Conservation (phyloP, 2,888 invertebrate species). For the Catocala fraxini region DNA sequence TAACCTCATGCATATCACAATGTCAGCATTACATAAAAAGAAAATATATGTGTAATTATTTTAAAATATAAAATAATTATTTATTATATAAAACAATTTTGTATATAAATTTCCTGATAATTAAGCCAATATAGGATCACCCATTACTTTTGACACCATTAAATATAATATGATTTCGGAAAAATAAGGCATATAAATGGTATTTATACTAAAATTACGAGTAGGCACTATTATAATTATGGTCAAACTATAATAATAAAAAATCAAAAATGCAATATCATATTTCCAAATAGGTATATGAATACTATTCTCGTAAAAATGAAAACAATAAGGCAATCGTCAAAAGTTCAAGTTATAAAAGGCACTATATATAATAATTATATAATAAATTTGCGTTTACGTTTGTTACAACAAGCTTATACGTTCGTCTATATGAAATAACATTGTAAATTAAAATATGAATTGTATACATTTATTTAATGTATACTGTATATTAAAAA, state of each 20-base stretch:
- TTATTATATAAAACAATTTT: too few relatives aligned
- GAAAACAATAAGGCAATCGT: conserved; percentile 55
- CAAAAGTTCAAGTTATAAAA: conserved; percentile 43
- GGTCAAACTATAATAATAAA: conserved; percentile 51
- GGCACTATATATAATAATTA: conserved; percentile 45
- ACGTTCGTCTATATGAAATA: conserved; percentile 27
- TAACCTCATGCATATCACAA: neutral
- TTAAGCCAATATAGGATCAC: conserved; percentile 1
- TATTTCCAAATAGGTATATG: conserved; percentile 44
- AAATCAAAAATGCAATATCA: conserved; percentile 54
- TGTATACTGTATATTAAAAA: conserved; percentile 28
- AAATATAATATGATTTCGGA: conserved; percentile 41
- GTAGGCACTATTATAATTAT: conserved; percentile 58
- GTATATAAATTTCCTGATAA: neutral
- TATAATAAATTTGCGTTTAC: conserved; percentile 28
- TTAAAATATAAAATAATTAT: neutral
- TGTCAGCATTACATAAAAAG: neutral
- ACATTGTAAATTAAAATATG: conserved; percentile 45
- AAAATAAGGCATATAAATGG: conserved; percentile 61
- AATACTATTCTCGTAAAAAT: conserved; percentile 49
- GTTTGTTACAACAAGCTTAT: conserved; percentile 43
- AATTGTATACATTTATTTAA: conserved; percentile 28
- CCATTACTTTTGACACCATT: conserved; percentile 17
- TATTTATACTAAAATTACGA: conserved; percentile 52
- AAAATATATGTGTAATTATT: neutral